Base-by-base conservation (phyloP, 2,888 invertebrate genomes). In the Thecocarcelia acutangulata region DNA sequence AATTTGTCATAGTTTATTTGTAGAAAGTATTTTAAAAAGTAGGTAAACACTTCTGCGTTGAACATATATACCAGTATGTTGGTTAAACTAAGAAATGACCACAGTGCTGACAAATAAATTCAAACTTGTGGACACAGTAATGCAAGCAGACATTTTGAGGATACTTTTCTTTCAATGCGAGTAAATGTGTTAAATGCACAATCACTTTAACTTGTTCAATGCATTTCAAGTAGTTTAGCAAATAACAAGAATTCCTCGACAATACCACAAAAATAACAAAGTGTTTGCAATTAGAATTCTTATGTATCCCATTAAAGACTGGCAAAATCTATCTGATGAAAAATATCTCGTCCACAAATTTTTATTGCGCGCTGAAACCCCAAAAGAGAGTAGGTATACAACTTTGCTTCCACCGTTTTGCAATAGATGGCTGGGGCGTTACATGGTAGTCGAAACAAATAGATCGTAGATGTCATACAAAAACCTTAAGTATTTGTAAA, bases 1-100 rank as follows among this genome's bases (percentile, higher is more conserved):
- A 76, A 76, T 80, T 80, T 80, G 80, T 80, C 80, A 80, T 72
- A 72, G 66, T 76, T 80, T 76, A 76, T 72, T 80, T 80, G 80
- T 80, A 80, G 76, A 80, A 80, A 80, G 80, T 80, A 76, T 76
- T 72, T 52, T 46, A 13, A 48, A 33, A 75, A 69, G 54, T 63
- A 56, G 58, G 63, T 78, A 78, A 72, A 64, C 28, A 50, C 33
- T 19, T 37, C 11, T 52, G 50, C 12, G 11, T 37, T 24, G 5
- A 24, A 33, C 33, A 33, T 28, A 28, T 6, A 28, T 28, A 28
- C 28, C n/a, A n/a, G n/a, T n/a, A 28, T 33, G 15, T 12, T 17
- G 42, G n/a, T 44, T 44, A 24, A 24, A 13, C 15, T 40, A 6
- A 46, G 6, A 68, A 68, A 37, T 5, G 19, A 42, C 50, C 28